Percentiles rank a stretch among this genome's conserved stretches.
Evolutionary conservation across 2,888 invertebrate genomes (phyloP).

Genomic region (Phalera bucephala): DNA sequence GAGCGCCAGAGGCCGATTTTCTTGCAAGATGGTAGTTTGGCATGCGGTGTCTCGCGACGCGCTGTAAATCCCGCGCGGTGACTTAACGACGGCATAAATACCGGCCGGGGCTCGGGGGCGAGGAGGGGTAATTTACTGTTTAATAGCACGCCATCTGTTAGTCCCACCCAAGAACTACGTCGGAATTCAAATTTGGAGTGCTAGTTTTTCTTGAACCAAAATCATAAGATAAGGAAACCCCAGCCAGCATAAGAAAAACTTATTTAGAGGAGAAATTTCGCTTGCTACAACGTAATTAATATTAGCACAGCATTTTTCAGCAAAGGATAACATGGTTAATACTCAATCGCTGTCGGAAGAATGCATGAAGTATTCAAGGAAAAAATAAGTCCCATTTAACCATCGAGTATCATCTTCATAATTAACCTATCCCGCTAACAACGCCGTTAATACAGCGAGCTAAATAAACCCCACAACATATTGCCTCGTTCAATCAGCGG

Average conservation of each 20-base stretch:
- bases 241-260: no score
- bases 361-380: no score
- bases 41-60: constrained; percentile 4
- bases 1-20: background rate
- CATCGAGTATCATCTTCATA: no score
- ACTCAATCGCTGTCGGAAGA: no score
- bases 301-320: no score
- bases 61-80: constrained; percentile 51
- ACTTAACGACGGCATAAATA: constrained; percentile 65
- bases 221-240: no score
- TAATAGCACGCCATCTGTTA: constrained; percentile 67
- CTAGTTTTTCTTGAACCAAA: background rate
- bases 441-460: no score
- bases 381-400: no score
- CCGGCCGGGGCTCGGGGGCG: constrained; percentile 14
- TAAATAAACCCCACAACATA: background rate
- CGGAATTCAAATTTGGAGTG: constrained; percentile 9
- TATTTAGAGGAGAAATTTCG: no score
- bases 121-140: constrained; percentile 47
- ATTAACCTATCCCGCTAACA: no score
- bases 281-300: no score
- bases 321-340: no score
- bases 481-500: background rate
- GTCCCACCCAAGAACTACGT: constrained; percentile 28
- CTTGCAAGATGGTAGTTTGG: background rate